A percentile compares a stretch with the other conserved stretches of the same genome.
These are phyloP conservation scores for Stegophylla sp. DNA, from an alignment of 2,888 invertebrate genomes.

Conservation along the genomic window DNA sequence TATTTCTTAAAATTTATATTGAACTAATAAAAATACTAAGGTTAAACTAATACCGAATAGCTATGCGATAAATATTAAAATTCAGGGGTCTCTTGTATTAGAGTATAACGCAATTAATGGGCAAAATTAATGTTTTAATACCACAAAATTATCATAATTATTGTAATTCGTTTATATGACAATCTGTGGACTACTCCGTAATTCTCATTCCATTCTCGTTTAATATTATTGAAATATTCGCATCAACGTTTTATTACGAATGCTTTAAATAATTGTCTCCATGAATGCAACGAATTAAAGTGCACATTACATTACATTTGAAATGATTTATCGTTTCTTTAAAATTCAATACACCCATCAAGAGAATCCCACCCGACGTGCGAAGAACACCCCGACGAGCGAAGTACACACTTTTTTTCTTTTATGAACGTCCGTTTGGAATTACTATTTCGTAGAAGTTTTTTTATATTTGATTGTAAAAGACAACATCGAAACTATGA, in stretches of 20 bases:
- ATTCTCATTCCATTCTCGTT: slow-evolving; percentile 18
- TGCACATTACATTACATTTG: background rate
- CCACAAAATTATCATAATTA: slow-evolving; percentile 41
- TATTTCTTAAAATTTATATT: slow-evolving; percentile 11
- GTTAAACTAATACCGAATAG: background rate
- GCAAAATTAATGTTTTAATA: slow-evolving; percentile 21
- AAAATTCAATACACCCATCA: no score
- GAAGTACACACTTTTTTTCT: no score
- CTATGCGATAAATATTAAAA: slow-evolving; percentile 10
- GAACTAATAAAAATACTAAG: slow-evolving; percentile 10
- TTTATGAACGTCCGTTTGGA: no score
- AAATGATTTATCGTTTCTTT: no score
- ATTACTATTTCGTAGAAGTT: no score
- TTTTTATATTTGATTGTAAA: no score
- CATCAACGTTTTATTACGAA: slow-evolving; percentile 20
- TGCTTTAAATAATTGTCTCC: background rate
- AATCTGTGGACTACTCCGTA: slow-evolving; percentile 31
- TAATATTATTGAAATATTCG: slow-evolving; percentile 44
- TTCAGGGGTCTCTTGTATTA: background rate
- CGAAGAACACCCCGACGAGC: no score
- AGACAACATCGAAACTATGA: no score
- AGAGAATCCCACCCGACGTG: no score
- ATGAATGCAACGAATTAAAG: background rate
- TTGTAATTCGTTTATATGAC: slow-evolving; percentile 11
- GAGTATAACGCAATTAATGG: slow-evolving; percentile 20